Base-by-base conservation (phyloP, 2,888 invertebrate species). In the Drosophila picticornis region DNA sequence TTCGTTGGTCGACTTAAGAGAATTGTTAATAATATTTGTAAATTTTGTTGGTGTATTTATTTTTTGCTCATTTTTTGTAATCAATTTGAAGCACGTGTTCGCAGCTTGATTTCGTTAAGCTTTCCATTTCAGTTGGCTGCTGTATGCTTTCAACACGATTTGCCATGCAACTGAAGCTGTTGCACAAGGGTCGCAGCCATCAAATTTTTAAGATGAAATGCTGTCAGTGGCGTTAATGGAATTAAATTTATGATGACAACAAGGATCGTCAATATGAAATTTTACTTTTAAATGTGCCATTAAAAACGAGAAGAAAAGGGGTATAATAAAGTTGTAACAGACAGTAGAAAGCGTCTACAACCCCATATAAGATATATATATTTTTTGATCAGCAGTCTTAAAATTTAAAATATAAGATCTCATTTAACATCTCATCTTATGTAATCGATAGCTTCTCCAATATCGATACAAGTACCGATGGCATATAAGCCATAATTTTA, bases 11-110 rank as follows among this genome's bases (percentile, higher is more conserved):
- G 64, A 32, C 38, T 58, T 62, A 64, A 56, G 29, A 62, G 66
- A 60, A 65, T 71, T 73, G 70, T 68, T 81, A 76, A 76, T 84
- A 75, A 88, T 72, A 68, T 72, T 67, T 46, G 46, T 46, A 25
- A 16, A 22, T 46, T 9, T 25, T 1, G 16, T 9, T 46, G 25
- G 16, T 25, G 9, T 25, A 25, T 68, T 50, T 46, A 66, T 10
- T 22, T 51, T 48, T 61, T 59, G 74, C 74, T 53, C 32, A 50
- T 84, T 75, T 78, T 40, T 66, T 75, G 66, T 75, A 73, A 77
- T 79, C 79, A 87, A 84, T 84, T 84, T 84, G 87, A 72, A 76
- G 75, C 90, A 89, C 84, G 87, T 84, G 81, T 88, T 71, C 43
- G 56, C 55, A 61, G 70, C 66, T 67, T 32, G 38, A 60, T 72